Evolutionary conservation across 2,888 invertebrate species (phyloP), one percentile per base, ranked within the genome.

Genomic region (Abrostola tripartita): DNA sequence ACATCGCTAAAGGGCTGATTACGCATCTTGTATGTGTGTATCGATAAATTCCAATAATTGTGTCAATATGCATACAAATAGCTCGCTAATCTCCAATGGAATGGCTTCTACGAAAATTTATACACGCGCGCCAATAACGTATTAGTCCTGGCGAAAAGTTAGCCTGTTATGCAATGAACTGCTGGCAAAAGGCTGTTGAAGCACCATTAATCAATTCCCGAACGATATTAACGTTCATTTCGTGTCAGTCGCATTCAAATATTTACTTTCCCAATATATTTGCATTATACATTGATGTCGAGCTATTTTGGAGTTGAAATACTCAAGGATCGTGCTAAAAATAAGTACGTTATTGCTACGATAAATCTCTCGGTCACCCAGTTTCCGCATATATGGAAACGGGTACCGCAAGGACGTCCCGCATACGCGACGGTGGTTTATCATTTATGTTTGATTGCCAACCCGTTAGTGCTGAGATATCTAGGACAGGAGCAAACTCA

Each of bases 281-380:
- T 68, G 71, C 78, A 74, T 14, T 14, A 44, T 76, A 66, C 35
- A 49, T 76, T 74, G 74, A 76, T 78, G 74, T 76, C 68, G 75
- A 71, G 78, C 77, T 85, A 85, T 85, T 85, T 84, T 74, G 65
- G 72, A 79, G 77, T 78, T 73, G 71, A 68, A 80, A 74, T 76
- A 79, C 79, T 74, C 75, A 69, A 76, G 70, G 65, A 69, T 61
- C 71, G 75, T 52, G 77, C 85, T 90, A 87, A 87, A 89, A 86
- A 90, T 90, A 89, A 85, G 84, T 79, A 71, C 74, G 81, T 85
- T 86, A 87, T 85, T 85, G 84, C 81, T 71, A 65, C 83, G 75
- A 86, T 88, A 88, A 88, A 88, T 90, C 86, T 83, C 79, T 84
- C 88, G 85, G 88, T 90, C 88, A 88, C 89, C 86, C 87, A 87